A percentile compares a stretch with the other conserved stretches of the same genome.
phyloP scores from a whole-genome alignment of 2,888 invertebrate genomes.

The Catocala nupta region DNA sequence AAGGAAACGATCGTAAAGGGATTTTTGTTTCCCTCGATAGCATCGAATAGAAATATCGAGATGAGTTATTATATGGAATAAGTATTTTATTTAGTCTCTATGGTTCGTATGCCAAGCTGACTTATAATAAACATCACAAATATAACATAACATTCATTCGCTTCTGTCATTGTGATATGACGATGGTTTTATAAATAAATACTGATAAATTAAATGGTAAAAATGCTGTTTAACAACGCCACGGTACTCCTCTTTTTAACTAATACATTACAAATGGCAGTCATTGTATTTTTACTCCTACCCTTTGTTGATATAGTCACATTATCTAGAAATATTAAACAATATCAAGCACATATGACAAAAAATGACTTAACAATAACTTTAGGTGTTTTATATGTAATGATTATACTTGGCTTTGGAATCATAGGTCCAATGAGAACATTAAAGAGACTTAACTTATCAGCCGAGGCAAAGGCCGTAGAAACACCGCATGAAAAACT shows the following conservation, averaged over 20 bases:
- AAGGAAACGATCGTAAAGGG: conserved; percentile 48
- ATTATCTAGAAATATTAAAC: conserved; percentile 60
- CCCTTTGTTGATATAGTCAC: conserved; percentile 62
- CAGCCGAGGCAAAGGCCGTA: conserved; percentile 27
- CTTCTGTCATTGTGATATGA: conserved; percentile 21
- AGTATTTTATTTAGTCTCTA: conserved; percentile 23
- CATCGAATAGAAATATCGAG: conserved; percentile 41
- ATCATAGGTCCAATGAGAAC: conserved; percentile 64
- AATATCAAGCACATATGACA: conserved; percentile 30
- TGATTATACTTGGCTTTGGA: conserved; percentile 58
- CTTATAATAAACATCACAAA: too few species aligned
- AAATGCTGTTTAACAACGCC: conserved; percentile 52
- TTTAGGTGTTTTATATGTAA: conserved; percentile 44
- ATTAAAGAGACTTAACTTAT: conserved; percentile 51
- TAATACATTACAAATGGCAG: conserved; percentile 67
- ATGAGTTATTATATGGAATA: conserved; percentile 17
- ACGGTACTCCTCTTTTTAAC: conserved; percentile 53
- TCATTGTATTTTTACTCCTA: conserved; percentile 61
- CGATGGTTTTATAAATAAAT: conserved; percentile 3
- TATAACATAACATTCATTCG: background rate
- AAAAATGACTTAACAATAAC: conserved; percentile 21
- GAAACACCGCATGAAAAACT: conserved; percentile 60
- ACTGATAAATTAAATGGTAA: conserved; percentile 12
- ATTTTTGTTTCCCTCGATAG: conserved; percentile 47
- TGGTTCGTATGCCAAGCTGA: conserved; percentile 17